Percentiles rank a stretch among this genome's conserved stretches.
These are phyloP conservation scores for Yasuhikotakia modesta DNA, from an alignment of 2,797 vertebrate genomes.

Conservation along the genomic window DNA sequence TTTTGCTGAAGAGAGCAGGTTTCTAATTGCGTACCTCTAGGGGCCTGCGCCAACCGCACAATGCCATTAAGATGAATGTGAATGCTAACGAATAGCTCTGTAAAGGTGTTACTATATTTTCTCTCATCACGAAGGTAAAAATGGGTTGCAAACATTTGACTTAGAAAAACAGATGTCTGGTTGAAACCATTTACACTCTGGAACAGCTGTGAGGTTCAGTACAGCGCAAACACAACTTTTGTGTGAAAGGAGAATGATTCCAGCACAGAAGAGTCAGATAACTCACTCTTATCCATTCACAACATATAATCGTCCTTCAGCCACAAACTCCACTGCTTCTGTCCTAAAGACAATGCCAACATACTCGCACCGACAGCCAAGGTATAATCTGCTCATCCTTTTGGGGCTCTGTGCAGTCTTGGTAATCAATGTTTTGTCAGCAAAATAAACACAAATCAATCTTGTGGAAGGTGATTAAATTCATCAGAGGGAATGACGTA, in stretches of 20 bases:
- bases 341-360: not conserved
- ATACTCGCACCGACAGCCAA: slow-evolving; percentile 6
- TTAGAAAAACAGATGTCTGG: slow-evolving; percentile 9
- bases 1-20: not conserved
- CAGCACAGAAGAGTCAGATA: slow-evolving; percentile 11
- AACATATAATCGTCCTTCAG: slow-evolving; percentile 44
- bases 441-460: slow-evolving; percentile 57
- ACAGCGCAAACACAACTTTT: slow-evolving; percentile 1
- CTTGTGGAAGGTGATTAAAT: slow-evolving; percentile 49
- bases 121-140: not conserved
- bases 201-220: slow-evolving; percentile 20
- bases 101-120: not conserved
- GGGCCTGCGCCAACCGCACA: not conserved
- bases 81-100: not conserved
- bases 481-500: slow-evolving; percentile 41
- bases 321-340: slow-evolving; percentile 21
- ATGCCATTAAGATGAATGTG: not conserved
- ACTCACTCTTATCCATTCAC: slow-evolving; percentile 22
- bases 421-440: slow-evolving; percentile 50
- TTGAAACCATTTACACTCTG: not conserved
- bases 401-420: not conserved
- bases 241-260: slow-evolving; percentile 37
- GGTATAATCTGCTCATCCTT: slow-evolving; percentile 14
- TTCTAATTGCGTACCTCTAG: not conserved
- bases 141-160: not conserved